phyloP scores from a whole-genome alignment of 2,113 vertebrate genomes.

The Tautogolabrus adspersus region DNA sequence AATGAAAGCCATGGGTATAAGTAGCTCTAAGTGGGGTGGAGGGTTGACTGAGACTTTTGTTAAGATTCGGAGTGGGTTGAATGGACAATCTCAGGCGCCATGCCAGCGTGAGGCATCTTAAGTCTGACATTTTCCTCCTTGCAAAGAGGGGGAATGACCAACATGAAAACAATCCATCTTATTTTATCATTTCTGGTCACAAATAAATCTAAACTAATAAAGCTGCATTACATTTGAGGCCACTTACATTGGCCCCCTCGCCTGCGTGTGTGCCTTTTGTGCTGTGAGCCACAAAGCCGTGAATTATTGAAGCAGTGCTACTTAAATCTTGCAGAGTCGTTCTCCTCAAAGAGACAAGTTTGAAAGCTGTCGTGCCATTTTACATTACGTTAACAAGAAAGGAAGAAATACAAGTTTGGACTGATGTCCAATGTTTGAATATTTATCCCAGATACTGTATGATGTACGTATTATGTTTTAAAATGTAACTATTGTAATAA shows the following conservation, averaged over 20 bases:
- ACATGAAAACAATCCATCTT: conserved; percentile 6
- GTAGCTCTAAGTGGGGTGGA: neutral
- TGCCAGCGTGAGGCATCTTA: conserved; percentile 62
- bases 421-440: no score
- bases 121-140: conserved; percentile 50
- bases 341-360: neutral
- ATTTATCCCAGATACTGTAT: neutral
- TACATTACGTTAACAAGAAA: neutral
- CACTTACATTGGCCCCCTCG: conserved; percentile 17
- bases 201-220: conserved; percentile 7
- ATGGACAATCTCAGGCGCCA: conserved; percentile 54
- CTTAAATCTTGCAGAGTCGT: neutral
- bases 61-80: conserved; percentile 54
- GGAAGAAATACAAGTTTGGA: neutral
- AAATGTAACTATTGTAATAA: no score
- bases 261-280: conserved; percentile 14
- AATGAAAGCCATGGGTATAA: neutral
- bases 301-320: conserved; percentile 49
- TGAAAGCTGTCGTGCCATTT: conserved; percentile 2
- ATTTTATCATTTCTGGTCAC: conserved; percentile 20
- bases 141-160: conserved; percentile 34
- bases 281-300: conserved; percentile 15
- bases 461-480: no score
- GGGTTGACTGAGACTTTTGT: conserved; percentile 45
- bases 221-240: neutral